Evolutionary conservation across 2,888 invertebrate genomes (phyloP).

Genomic region (Mythimna pallens): DNA sequence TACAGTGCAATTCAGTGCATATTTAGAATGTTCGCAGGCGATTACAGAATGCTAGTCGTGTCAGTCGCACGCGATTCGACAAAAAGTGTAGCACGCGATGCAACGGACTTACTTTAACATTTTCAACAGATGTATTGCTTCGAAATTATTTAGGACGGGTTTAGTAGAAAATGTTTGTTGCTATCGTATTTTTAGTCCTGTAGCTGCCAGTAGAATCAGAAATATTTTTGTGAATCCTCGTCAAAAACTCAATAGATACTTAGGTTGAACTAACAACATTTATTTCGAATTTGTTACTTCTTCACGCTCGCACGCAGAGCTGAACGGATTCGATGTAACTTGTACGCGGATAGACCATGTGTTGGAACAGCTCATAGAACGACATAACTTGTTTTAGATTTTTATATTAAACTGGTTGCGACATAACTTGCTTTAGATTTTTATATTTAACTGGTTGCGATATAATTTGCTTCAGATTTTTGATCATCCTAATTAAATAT

Average conservation of each 20-base stretch:
- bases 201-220: neutral
- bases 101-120: slow-evolving; percentile 24
- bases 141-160: slow-evolving; percentile 18
- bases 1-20: slow-evolving; percentile 28
- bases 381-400: no score
- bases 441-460: no score
- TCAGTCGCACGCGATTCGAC: slow-evolving; percentile 57
- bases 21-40: slow-evolving; percentile 48
- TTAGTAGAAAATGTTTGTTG: slow-evolving; percentile 15
- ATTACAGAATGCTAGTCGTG: slow-evolving; percentile 37
- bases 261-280: no score
- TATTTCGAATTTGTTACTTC: no score
- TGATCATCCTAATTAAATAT: no score
- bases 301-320: no score
- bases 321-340: no score
- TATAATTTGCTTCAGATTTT: no score
- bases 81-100: slow-evolving; percentile 57
- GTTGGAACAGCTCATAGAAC: no score
- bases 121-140: slow-evolving; percentile 13
- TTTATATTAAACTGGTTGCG: no score
- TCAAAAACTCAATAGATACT: neutral
- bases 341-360: no score
- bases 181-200: neutral
- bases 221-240: neutral
- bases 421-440: no score